Evolutionary conservation across 1,140 invertebrate species (phyloP).

Genomic region (Neodiprion fabricii): DNA sequence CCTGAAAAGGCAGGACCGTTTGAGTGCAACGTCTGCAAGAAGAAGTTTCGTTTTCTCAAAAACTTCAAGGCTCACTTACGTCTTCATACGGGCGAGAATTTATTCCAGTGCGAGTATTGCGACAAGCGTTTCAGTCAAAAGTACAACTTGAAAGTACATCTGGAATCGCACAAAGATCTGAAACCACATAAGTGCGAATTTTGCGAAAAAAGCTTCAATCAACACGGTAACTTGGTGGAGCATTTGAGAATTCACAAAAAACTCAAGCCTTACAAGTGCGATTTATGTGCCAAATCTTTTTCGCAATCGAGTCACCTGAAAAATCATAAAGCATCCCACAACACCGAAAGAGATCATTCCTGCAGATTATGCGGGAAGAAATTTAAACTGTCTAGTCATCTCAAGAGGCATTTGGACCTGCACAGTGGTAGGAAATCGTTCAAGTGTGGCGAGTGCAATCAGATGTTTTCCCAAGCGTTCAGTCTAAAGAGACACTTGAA

Average conservation of each 20-base stretch:
- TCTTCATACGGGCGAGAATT: slow-evolving; percentile 49
- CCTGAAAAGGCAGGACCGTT: slow-evolving; percentile 28
- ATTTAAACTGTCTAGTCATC: slow-evolving; percentile 56
- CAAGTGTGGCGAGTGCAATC: slow-evolving; percentile 57
- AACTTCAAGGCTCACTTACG: slow-evolving; percentile 51
- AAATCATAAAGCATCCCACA: slow-evolving; percentile 54
- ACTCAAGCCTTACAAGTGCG: slow-evolving; percentile 62
- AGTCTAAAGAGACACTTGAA: slow-evolving; percentile 60
- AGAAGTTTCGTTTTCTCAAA: slow-evolving; percentile 49
- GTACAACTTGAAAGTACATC: slow-evolving; percentile 54
- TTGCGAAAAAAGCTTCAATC: slow-evolving; percentile 61
- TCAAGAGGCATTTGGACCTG: slow-evolving; percentile 52
- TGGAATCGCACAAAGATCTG: slow-evolving; percentile 46
- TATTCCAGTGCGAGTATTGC: slow-evolving; percentile 60
- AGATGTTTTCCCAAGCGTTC: slow-evolving; percentile 57
- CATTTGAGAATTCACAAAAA: slow-evolving; percentile 64
- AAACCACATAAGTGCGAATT: slow-evolving; percentile 61
- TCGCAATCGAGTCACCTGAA: slow-evolving; percentile 56
- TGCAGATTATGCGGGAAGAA: slow-evolving; percentile 58
- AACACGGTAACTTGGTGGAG: slow-evolving; percentile 61
- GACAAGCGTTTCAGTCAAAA: slow-evolving; percentile 55
- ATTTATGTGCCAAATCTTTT: slow-evolving; percentile 57
- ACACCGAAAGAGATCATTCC: slow-evolving; percentile 49
- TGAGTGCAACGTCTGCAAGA: slow-evolving; percentile 50
- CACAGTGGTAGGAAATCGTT: slow-evolving; percentile 55